A percentile compares a stretch with the other conserved stretches of the same genome.
phyloP scores from a whole-genome alignment of 2,888 invertebrate genomes.

The Torymus texanus region DNA sequence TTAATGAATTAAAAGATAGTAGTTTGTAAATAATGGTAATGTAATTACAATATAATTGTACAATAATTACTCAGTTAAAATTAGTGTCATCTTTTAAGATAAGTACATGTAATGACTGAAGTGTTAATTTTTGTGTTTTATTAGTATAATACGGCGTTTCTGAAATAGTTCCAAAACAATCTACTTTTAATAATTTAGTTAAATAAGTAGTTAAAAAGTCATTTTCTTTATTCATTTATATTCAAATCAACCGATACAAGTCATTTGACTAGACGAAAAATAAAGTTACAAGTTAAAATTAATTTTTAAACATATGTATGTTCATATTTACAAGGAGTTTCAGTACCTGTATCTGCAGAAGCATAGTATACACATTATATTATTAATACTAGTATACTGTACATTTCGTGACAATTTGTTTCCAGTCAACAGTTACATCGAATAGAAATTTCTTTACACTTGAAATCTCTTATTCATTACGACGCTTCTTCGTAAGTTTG shows the following conservation, averaged over 20 bases:
- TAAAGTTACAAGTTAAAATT: conserved; percentile 1
- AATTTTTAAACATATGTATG: conserved; percentile 26
- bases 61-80: background rate
- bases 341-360: conserved; percentile 62
- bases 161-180: background rate
- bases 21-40: no score
- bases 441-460: conserved; percentile 31
- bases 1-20: no score
- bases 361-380: conserved; percentile 61
- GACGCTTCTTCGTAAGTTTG: conserved; percentile 15
- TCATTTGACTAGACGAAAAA: conserved; percentile 18
- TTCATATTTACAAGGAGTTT: conserved; percentile 66
- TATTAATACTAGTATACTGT: conserved; percentile 64
- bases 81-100: background rate
- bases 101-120: conserved; percentile 14
- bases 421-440: conserved; percentile 22
- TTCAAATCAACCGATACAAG: background rate
- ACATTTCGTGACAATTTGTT: conserved; percentile 56
- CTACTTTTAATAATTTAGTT: conserved; percentile 5
- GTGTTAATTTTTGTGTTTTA: background rate
- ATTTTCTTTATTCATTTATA: no score
- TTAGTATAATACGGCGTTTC: background rate
- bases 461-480: conserved; percentile 26
- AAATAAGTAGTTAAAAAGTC: background rate
- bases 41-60: conserved; percentile 4